Evolutionary conservation across 2,888 invertebrate species (phyloP), one percentile per base, ranked within the genome.

Genomic region (Cinara cedri): DNA sequence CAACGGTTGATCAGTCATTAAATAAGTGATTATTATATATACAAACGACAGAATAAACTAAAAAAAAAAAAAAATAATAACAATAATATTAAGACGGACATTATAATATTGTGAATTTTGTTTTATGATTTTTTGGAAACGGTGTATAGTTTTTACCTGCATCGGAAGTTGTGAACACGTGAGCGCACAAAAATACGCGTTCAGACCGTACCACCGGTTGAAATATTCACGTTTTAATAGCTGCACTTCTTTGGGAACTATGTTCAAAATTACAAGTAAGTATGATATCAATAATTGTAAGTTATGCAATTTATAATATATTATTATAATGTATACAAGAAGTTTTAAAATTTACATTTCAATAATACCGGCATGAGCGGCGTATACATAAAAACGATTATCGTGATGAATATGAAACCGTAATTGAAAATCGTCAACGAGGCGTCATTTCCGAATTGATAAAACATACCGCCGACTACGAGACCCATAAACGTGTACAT

Each of bases 401-500:
- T 88, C 81, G 92, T 92, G 1, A 92, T 91, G 84, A 92, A 94
- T 83, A 92, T 93, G 85, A 93, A 94, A 13, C 94, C 94, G 84
- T 93, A 94, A 86, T 94, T 94, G 85, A 92, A 94, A 42, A 94
- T 86, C 0, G 93, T 92, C 85, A 93, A 93, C 0, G 93, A 92
- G 0, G 91, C 94, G 83, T 94, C 93, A 83, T 91, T 90, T 14
- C 94, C 94, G 86, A 93, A 92, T 80, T 89, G 88, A 55, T 89
- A 87, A 85, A 92, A 95, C 71, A 94, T 85, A 4, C 89, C 88
- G 0, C 92, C 93, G 14, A 94, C 88, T 14, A 93, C 87, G 4
- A 91, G 84, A 0, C 91, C 93, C 62, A 94, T 86, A 82, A 91
- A 89, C 81, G 92, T 85, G 82, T 93, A 91, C 83, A 94, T 87